Conservation (phyloP, 35 echinoderm and acorn worm species). For the Strongylocentrotus purpuratus region DNA sequence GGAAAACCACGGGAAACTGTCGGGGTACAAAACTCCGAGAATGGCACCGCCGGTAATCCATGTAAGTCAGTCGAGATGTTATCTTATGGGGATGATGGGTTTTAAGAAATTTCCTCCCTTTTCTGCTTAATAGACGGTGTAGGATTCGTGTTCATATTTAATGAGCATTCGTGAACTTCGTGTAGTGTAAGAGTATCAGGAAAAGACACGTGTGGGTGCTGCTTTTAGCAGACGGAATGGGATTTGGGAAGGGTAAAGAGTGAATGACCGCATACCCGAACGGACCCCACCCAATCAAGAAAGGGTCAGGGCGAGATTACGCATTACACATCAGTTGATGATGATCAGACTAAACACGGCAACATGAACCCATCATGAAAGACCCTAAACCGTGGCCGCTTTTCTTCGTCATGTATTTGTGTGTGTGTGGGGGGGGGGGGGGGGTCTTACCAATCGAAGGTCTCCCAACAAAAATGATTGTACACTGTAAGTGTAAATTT, state of each 20-base stretch:
- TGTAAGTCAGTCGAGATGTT: conserved; percentile 16
- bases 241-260: background rate
- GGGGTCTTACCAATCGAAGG: background rate
- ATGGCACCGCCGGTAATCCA: background rate
- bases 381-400: background rate
- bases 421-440: background rate
- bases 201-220: background rate
- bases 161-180: background rate
- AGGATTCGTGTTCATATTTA: background rate
- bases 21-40: background rate
- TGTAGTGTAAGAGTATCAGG: background rate
- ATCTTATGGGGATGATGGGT: background rate
- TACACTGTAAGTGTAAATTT: no score
- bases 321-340: background rate
- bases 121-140: background rate
- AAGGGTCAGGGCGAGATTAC: background rate
- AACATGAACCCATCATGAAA: background rate
- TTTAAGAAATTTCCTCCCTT: conserved; percentile 13
- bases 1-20: background rate
- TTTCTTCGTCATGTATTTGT: background rate
- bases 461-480: background rate
- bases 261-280: background rate
- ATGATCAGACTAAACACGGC: background rate
- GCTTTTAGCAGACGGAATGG: background rate
- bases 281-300: background rate